Evolutionary conservation across 2,888 invertebrate species (phyloP).

Genomic region (Ichneumoninae sp.): DNA sequence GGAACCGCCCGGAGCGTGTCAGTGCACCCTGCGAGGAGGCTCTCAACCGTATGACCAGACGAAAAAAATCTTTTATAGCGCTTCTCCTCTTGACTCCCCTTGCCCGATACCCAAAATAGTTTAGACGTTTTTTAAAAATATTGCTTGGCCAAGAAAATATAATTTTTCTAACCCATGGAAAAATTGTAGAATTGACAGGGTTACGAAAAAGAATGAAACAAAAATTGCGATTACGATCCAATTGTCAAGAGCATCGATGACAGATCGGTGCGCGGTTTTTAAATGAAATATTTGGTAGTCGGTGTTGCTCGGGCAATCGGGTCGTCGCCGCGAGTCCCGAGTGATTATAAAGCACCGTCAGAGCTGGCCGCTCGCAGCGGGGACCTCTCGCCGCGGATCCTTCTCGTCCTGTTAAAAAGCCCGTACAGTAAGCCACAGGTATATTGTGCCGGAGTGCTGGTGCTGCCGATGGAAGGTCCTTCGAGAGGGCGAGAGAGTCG

Average conservation of each 20-base stretch:
- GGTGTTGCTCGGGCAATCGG: conserved; percentile 12
- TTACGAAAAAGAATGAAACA: not conserved
- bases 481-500: conserved; percentile 40
- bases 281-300: not conserved
- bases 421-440: conserved; percentile 5
- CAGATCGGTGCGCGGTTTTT: not conserved
- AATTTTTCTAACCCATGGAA: not conserved
- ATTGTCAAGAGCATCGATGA: not conserved
- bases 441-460: not conserved
- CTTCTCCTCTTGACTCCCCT: conserved; percentile 28
- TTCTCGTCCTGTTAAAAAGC: conserved; percentile 4
- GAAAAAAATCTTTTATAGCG: conserved; percentile 45
- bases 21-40: conserved; percentile 73
- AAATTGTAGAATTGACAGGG: not conserved
- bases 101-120: not conserved
- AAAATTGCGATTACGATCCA: not conserved
- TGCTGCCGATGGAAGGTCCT: conserved; percentile 19
- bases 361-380: conserved; percentile 26
- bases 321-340: conserved; percentile 65
- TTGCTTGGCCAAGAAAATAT: no score
- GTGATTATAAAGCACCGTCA: conserved; percentile 34
- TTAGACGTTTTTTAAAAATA: not conserved
- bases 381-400: conserved; percentile 32
- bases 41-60: conserved; percentile 70
- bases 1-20: conserved; percentile 79